Evolutionary conservation across 2,888 invertebrate genomes (phyloP), one percentile per base, ranked within the genome.

Genomic region (Augiades crinisus): DNA sequence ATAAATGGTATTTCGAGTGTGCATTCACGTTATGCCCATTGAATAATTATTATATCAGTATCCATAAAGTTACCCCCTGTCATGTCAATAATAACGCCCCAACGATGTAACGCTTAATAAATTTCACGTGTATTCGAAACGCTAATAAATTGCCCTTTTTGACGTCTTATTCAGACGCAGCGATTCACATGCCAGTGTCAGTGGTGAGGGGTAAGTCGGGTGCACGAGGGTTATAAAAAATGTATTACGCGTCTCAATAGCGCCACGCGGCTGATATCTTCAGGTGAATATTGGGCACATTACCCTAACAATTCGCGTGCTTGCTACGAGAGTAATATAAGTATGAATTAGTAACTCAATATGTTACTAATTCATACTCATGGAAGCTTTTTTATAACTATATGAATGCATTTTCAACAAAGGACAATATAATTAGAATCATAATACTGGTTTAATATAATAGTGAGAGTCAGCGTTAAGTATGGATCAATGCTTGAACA

Each of bases 121-220:
- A 85, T 79, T 79, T 73, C 81, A 75, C 72, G 72, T 76, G 73
- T 77, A 74, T 68, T 67, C 65, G 66, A 67, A 73, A 71, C 77
- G 72, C 72, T 65, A 78, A 74, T 74, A 77, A 78, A 82, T 85
- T 87, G 86, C 75, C 83, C 87, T 86, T 86, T 87, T 87, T 78
- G 84, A 84, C 79, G 78, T 82, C 80, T 84, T 79, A 75, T 79
- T 86, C 83, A 81, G 67, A 44, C 50, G 49, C 34, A 50, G 53
- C 72, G 69, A 75, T 72, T 75, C 78, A 71, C 74, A 70, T 78
- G 78, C 72, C 78, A 74, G 65, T 77, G 72, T 68, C 81, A 75
- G 74, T 57, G 62, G 21, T 37, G 63, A 65, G 65, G 55, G 60
- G 56, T 57, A 59, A 62, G 64, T 63, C 62, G 63, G 61, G 53